Base-by-base conservation (phyloP, 2,888 invertebrate genomes). In the Epirrhoe alternata region DNA sequence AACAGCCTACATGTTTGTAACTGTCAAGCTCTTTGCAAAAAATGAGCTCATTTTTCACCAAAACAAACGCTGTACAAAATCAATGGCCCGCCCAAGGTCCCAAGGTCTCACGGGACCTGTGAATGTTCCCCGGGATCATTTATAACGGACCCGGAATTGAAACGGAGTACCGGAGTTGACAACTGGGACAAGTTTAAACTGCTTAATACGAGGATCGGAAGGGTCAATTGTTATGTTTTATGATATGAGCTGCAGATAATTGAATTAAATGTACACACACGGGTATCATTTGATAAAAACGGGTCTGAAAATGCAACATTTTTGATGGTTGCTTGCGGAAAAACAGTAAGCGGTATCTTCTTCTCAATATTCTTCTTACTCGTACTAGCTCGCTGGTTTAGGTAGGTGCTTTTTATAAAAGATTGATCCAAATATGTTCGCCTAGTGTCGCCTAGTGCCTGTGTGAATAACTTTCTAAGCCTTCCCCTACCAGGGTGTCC, bases 141-240 rank as follows among this genome's bases (percentile, higher is more conserved):
- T 56, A 38, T 63, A 57, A 52, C 59, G 33, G 52, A 60, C 61
- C 51, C 47, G 7, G 42, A 57, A 64, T 61, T 63, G 56, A 64
- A 63, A 63, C 33, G 52, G 67, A 64, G 60, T 45, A 52, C 58
- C 57, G 57, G 50, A 59, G 50, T 50, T 51, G 50, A 17, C 67
- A 45, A 51, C 63, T 56, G 63, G 67, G 59, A 59, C 63, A 60
- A 63, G 49, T 64, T 61, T 61, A 56, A 64, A 67, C 60, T 49
- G 60, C 47, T 56, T 47, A 42, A 59, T 51, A 42, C 42, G 45
- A 38, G 42, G 16, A 17, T 30, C 31, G n/a, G 52, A 53, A 58
- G 45, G 60, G 56, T 47, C 51, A 45, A 47, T 57, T 57, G 56
- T 47, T 5, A 59, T 45, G 24, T 47, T 45, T 51, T 50, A 42